Evolutionary conservation across 2,113 vertebrate genomes (phyloP), one percentile per base, ranked within the genome.

Genomic region (Tupaia tana): DNA sequence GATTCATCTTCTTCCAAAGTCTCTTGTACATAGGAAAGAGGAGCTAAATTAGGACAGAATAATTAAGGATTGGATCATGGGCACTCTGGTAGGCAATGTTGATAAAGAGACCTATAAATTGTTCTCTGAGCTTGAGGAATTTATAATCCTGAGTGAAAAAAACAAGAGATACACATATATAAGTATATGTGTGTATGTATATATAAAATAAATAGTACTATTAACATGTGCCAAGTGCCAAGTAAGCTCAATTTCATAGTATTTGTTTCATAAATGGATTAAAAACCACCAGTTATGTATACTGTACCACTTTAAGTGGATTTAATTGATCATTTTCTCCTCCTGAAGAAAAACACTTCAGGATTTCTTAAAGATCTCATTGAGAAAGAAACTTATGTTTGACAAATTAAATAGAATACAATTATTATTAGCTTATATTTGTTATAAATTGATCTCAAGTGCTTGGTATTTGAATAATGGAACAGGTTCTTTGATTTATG

Each of bases 311-410:
- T 97, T 97, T 86, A 97, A 85, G 88, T 97, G 75, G 92, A 96
- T 81, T 89, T 95, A 71, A 58, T 79, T 96, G 74, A 98, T 97
- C 56, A 97, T 96, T 75, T 91, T 63, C 79, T 75, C 96, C 95
- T 97, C 86, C 91, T 1, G 29, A 92, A 94, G 95, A 91, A 89
- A 93, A 29, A 86, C 91, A 96, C 90, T 98, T 97, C 92, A 98
- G 94, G 84, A 58, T 94, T 97, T 95, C 96, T 96, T 98, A 96
- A 98, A 98, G 93, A 98, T 98, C 97, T 98, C 95, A 69, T 93
- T 94, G 90, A 97, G 82, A 8, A 94, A 97, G 95, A 96, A 98
- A 98, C 88, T 95, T 64, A 91, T 90, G 94, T 96, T 90, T 96
- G 90, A 96, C 94, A 4, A 92, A 96, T 96, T 97, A 96, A 98